A percentile compares a stretch with the other conserved stretches of the same genome.
Evolutionary conservation across 1,140 invertebrate species (phyloP).

Genomic region (Bombus sibiricus): DNA sequence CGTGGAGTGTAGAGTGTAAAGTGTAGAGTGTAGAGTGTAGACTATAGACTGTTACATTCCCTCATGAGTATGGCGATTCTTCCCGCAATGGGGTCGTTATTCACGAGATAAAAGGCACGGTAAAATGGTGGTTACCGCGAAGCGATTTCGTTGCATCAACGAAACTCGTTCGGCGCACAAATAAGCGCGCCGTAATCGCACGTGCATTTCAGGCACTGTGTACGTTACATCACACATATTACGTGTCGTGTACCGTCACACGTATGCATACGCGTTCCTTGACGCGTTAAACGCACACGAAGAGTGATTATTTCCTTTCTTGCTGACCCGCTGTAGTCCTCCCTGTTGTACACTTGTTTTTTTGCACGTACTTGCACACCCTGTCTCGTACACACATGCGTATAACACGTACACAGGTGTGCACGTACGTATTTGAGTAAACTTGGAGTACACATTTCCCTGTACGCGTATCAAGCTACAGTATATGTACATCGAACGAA

Average conservation of each 20-base stretch:
- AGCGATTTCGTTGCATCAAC: constrained; percentile 46
- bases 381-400: not conserved
- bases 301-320: constrained; percentile 60
- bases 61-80: not conserved
- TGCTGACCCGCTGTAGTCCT: constrained; percentile 29
- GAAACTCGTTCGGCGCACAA: constrained; percentile 38
- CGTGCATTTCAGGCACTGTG: not conserved
- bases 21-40: too few species aligned
- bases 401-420: not conserved
- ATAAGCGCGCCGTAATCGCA: constrained; percentile 24
- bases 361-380: constrained; percentile 19
- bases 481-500: not conserved
- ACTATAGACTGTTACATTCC: too few species aligned
- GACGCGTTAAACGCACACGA: constrained; percentile 44
- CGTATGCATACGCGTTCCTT: constrained; percentile 19
- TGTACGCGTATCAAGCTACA: not conserved
- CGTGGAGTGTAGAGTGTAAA: too few species aligned
- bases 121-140: constrained; percentile 5
- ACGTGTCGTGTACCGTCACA: constrained; percentile 24
- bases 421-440: not conserved
- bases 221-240: constrained; percentile 44
- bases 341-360: constrained; percentile 42
- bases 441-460: not conserved
- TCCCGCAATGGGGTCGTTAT: constrained; percentile 27
- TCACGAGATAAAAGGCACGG: constrained; percentile 26